Evolutionary conservation across 1,140 invertebrate species (phyloP), one percentile per base, ranked within the genome.

Genomic region (Zelostemma sp.): DNA sequence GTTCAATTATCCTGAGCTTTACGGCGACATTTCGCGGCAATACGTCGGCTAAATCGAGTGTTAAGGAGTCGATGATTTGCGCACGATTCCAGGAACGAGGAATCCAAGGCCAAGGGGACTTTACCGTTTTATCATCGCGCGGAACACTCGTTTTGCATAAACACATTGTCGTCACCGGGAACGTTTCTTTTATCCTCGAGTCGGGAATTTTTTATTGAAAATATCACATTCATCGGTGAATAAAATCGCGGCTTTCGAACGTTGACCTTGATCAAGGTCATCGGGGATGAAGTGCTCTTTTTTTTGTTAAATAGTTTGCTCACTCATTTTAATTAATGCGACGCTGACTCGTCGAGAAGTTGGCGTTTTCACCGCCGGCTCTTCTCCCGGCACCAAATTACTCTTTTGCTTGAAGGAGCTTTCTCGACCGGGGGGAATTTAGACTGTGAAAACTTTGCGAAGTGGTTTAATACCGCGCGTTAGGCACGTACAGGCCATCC

Each of bases 1-100:
- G 64, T 68, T 64, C 69, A 72, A 72, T 72, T 67, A 72, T 60
- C 64, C 59, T 59, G 64, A 49, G 69, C 69, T 67, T 68, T 72
- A 68, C 63, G 64, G 47, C 60, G 60, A 58, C 63, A 48, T 67
- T 56, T 48, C 60, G 63, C 60, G 50, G 58, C 63, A 67, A 66
- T 66, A 71, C 62, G 68, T 48, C 63, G 68, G 25, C 54, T 71
- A 63, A 71, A 67, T 66, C 68, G 63, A 67, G 50, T 72, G 70
- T 68, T 56, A 70, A 72, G 57, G 68, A 54, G 54, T 63, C 49
- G 58, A 63, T 63, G 68, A 69, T 69, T 68, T 66, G 57, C 58
- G 59, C 65, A 46, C 43, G 59, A 56, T 65, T 68, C 47, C 51
- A 50, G 50, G 66, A 59, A 65, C 60, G 58, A 62, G 43, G 47